Evolutionary conservation across 92 coral and sea anemone genomes (phyloP).

Genomic region (Porites cylindrica): DNA sequence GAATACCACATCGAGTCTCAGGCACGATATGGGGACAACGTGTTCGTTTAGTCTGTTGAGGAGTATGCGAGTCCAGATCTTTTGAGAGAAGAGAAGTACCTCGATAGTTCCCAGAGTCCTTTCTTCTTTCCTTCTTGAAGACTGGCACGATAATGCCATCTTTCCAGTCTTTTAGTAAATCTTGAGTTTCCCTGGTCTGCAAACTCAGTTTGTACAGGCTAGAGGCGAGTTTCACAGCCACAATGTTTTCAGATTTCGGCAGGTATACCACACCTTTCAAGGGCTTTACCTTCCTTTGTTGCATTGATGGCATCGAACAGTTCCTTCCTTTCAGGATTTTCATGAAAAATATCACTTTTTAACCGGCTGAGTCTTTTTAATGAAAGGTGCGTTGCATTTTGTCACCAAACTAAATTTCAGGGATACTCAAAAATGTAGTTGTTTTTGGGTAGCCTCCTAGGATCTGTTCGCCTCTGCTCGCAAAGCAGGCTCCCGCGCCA

Average conservation of each 20-base stretch:
- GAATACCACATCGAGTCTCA: conserved; percentile 34
- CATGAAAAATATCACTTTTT: too few relatives aligned
- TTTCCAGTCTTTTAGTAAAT: conserved; percentile 39
- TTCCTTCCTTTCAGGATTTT: neutral
- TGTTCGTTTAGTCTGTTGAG: neutral
- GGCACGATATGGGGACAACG: neutral
- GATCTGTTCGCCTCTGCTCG: too few relatives aligned
- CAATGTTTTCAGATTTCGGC: neutral
- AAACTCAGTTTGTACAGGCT: too few relatives aligned
- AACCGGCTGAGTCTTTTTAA: neutral
- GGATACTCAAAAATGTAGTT: too few relatives aligned
- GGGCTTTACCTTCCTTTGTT: neutral
- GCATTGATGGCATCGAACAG: neutral
- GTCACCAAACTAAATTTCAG: too few relatives aligned
- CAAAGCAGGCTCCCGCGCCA: too few relatives aligned
- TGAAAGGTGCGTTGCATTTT: too few relatives aligned
- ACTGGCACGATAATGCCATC: conserved; percentile 44
- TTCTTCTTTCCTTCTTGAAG: conserved; percentile 48
- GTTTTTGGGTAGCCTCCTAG: too few relatives aligned
- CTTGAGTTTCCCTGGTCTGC: conserved; percentile 9
- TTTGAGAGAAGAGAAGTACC: conserved; percentile 25
- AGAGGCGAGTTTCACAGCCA: neutral
- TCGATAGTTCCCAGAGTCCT: conserved; percentile 28
- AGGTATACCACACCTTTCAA: neutral
- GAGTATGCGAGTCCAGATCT: neutral